Evolutionary conservation across 2,113 vertebrate genomes (phyloP).

Genomic region (Lophotis ruficrista): DNA sequence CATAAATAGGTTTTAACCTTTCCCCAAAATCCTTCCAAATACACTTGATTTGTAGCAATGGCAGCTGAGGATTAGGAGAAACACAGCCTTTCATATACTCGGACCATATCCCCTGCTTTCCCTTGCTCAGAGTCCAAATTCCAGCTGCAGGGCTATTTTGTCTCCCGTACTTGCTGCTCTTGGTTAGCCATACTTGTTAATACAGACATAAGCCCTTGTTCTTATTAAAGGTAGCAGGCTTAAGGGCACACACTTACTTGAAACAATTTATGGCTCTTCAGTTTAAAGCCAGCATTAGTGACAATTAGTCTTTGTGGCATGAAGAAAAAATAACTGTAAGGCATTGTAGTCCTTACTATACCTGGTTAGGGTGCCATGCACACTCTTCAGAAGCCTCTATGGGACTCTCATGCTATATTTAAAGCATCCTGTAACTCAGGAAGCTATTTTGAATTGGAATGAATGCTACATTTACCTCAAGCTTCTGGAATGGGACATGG

Average conservation of each 20-base stretch:
- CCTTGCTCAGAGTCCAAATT: not conserved
- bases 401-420: slow-evolving; percentile 63
- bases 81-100: not conserved
- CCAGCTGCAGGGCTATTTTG: slow-evolving; percentile 32
- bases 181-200: not conserved
- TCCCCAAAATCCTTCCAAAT: slow-evolving; percentile 35
- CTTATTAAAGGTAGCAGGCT: not conserved
- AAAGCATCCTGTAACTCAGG: slow-evolving; percentile 58
- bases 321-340: not conserved
- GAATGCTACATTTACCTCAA: slow-evolving; percentile 62
- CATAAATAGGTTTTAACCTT: slow-evolving; percentile 54
- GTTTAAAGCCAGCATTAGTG: not conserved
- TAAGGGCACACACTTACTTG: not conserved
- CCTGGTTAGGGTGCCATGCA: not conserved
- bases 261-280: not conserved
- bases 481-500: slow-evolving; percentile 70
- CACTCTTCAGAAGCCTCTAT: not conserved
- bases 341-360: not conserved
- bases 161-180: not conserved
- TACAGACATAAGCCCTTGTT: not conserved
- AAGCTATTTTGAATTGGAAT: slow-evolving; percentile 72
- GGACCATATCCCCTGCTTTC: not conserved
- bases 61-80: slow-evolving; percentile 56
- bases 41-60: slow-evolving; percentile 51
- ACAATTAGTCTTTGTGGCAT: not conserved